phyloP scores from a whole-genome alignment of 2,888 invertebrate genomes.

The Synergus itoensis region DNA sequence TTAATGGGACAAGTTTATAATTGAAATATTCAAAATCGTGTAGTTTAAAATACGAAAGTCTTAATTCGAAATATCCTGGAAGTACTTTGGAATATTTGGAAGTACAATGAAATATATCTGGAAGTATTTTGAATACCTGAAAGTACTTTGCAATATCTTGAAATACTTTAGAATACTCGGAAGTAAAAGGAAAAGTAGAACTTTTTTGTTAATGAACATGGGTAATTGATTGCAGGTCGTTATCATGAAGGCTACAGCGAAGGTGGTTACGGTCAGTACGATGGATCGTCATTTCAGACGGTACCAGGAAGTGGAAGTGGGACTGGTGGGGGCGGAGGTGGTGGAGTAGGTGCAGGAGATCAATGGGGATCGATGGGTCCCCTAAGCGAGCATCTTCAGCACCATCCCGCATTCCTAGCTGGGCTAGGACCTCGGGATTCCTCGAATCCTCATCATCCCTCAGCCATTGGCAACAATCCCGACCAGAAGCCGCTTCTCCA shows the following conservation, averaged over 20 bases:
- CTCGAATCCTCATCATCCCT: constrained; percentile 74
- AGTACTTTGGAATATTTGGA: no score
- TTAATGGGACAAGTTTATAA: background rate
- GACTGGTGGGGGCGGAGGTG: constrained; percentile 70
- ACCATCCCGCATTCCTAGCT: constrained; percentile 79
- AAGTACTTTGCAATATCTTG: no score
- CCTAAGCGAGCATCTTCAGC: constrained; percentile 79
- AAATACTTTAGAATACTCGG: no score
- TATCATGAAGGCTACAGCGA: constrained; percentile 78
- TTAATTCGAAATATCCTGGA: no score
- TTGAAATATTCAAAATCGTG: no score
- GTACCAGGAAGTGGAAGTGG: constrained; percentile 83
- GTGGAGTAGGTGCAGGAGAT: constrained; percentile 80
- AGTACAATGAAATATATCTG: no score
- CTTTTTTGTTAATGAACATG: constrained; percentile 28
- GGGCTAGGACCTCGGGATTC: constrained; percentile 74
- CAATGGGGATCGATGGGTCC: constrained; percentile 78
- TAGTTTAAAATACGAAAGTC: no score
- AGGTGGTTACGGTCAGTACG: constrained; percentile 82
- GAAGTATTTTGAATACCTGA: no score
- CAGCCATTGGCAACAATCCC: constrained; percentile 73
- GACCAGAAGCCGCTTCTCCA: constrained; percentile 81
- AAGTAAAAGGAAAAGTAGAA: no score
- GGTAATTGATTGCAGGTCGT: constrained; percentile 65
- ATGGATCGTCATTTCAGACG: constrained; percentile 86